Evolutionary conservation across 2,888 invertebrate genomes (phyloP).

Genomic region (Augochlorella aurata): DNA sequence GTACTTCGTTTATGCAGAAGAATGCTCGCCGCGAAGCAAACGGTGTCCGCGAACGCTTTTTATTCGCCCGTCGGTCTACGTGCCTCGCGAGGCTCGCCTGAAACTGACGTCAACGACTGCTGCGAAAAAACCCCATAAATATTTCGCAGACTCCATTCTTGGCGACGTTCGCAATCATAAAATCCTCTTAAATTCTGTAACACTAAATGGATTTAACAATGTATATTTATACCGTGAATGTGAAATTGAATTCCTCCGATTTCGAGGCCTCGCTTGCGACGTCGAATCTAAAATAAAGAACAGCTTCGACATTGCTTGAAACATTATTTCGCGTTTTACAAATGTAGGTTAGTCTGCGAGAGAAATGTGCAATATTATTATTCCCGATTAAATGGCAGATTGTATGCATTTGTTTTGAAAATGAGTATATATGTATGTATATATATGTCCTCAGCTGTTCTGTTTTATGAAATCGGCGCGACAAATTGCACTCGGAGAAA

Average conservation of each 20-base stretch:
- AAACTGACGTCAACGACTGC: neutral
- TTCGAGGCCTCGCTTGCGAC: neutral
- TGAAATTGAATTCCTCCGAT: neutral
- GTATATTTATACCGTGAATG: neutral
- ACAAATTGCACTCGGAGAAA: neutral
- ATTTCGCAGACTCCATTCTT: neutral
- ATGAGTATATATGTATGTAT: too few species aligned
- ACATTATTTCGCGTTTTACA: neutral
- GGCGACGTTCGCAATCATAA: too few species aligned
- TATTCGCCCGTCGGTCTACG: neutral
- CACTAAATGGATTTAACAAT: too few species aligned
- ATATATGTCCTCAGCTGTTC: too few species aligned
- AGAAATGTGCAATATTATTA: neutral
- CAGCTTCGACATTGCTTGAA: neutral
- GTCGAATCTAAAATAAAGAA: neutral
- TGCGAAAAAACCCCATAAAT: neutral
- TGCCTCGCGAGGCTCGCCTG: neutral
- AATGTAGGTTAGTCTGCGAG: neutral
- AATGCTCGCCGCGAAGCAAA: slow-evolving; percentile 1
- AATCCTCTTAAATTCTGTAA: too few species aligned
- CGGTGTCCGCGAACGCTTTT: neutral
- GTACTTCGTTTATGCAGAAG: neutral
- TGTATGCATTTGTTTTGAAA: too few species aligned
- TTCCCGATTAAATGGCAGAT: too few species aligned
- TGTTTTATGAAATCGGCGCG: neutral